A percentile compares a stretch with the other conserved stretches of the same genome.
Conservation (phyloP, 2,113 vertebrate species). For the Paramisgurnus dabryanus region DNA sequence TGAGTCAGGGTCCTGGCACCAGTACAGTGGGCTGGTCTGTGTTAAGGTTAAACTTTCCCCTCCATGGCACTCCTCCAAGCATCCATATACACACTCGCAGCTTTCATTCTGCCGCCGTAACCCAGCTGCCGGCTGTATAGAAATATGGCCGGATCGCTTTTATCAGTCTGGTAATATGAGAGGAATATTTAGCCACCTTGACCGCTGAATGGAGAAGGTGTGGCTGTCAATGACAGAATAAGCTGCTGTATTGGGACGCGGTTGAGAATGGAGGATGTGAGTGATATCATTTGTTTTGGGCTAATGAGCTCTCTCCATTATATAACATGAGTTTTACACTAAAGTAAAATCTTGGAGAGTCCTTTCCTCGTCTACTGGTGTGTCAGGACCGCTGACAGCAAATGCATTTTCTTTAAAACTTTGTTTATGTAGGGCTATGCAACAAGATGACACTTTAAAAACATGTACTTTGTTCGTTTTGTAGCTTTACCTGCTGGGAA, state of each 20-base stretch:
- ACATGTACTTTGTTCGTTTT: conserved; percentile 69
- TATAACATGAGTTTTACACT: background rate
- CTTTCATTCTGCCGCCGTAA: conserved; percentile 28
- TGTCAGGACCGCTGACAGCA: conserved; percentile 48
- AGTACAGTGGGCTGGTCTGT: conserved; percentile 42
- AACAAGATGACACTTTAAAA: conserved; percentile 79
- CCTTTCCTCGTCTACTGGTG: conserved; percentile 24
- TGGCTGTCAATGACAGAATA: conserved; percentile 1
- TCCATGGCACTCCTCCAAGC: conserved; percentile 13
- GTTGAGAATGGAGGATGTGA: background rate
- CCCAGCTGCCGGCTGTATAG: conserved; percentile 31
- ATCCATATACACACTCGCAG: conserved; percentile 10
- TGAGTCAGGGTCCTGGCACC: conserved; percentile 37
- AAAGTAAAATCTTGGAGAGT: background rate
- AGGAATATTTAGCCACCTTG: conserved; percentile 36
- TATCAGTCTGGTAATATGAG: conserved; percentile 26
- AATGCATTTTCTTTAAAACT: conserved; percentile 41
- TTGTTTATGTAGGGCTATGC: conserved; percentile 83
- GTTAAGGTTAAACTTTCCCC: conserved; percentile 30
- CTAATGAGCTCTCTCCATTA: conserved; percentile 3
- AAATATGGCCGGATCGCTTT: conserved; percentile 32
- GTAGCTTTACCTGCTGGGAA: conserved; percentile 82
- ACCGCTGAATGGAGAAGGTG: background rate
- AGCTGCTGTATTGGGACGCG: background rate
- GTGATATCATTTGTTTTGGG: background rate